Conservation (phyloP, 2,113 vertebrate species). For the Acinonyx jubatus region DNA sequence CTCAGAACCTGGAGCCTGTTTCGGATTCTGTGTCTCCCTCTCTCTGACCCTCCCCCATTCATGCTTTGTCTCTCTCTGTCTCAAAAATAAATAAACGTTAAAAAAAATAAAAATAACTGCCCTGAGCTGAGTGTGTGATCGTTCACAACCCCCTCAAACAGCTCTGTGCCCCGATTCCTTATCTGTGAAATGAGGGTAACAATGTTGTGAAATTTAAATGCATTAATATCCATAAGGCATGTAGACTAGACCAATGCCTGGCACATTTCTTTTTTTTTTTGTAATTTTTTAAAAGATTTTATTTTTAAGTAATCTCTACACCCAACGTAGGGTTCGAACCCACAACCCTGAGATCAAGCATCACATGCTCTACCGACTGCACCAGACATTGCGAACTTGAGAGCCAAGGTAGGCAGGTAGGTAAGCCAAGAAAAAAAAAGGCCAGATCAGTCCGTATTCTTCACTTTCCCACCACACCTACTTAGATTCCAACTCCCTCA, state of each 20-base stretch:
- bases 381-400: neutral
- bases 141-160: neutral
- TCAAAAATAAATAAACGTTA: too few relatives aligned
- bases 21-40: too few relatives aligned
- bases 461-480: neutral
- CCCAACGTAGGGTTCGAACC: neutral
- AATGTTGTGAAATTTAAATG: neutral
- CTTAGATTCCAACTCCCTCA: neutral
- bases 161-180: neutral
- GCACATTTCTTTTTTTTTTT: neutral
- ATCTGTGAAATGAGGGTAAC: neutral
- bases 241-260: neutral
- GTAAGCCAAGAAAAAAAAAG: neutral
- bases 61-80: too few relatives aligned
- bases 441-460: neutral
- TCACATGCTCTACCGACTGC: too few relatives aligned
- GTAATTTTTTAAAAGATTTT: neutral
- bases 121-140: neutral
- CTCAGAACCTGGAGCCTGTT: too few relatives aligned
- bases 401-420: neutral
- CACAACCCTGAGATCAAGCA: neutral
- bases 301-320: neutral
- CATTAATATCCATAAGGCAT: neutral
- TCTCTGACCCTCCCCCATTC: too few relatives aligned
- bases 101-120: neutral